Evolutionary conservation across 1,140 invertebrate species (phyloP).

Genomic region (Octopus bimaculoides): DNA sequence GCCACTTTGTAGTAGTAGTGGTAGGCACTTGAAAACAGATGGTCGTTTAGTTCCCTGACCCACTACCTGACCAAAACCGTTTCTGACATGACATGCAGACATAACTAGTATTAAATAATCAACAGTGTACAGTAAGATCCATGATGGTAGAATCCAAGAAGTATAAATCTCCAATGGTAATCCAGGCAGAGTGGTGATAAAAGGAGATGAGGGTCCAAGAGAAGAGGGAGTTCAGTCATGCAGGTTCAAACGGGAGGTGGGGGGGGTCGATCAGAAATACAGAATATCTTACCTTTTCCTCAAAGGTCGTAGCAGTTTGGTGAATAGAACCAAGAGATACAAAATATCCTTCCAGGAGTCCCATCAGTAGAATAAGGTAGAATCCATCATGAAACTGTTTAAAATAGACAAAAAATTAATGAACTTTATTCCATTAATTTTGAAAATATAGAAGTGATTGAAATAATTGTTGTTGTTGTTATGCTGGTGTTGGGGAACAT

Average conservation of each 20-base stretch:
- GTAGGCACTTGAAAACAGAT: too few species aligned
- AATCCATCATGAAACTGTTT: conserved; percentile 91
- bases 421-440: not conserved
- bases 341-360: conserved; percentile 95
- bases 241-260: conserved; percentile 72
- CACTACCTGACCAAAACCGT: too few species aligned
- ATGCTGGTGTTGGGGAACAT: too few species aligned
- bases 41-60: too few species aligned
- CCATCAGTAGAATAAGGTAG: conserved; percentile 91
- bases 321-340: conserved; percentile 94
- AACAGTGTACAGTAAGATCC: not conserved
- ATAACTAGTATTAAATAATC: too few species aligned
- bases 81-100: too few species aligned
- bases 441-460: too few species aligned
- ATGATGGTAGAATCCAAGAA: not conserved
- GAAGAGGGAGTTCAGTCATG: not conserved
- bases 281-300: conserved; percentile 53
- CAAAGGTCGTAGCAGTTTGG: conserved; percentile 73
- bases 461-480: too few species aligned
- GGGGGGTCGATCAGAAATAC: not conserved
- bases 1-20: too few species aligned
- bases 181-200: not conserved
- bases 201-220: not conserved
- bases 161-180: not conserved
- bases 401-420: not conserved